Conservation (phyloP, 1,140 invertebrate genomes). For the Lanistes nyassanus region DNA sequence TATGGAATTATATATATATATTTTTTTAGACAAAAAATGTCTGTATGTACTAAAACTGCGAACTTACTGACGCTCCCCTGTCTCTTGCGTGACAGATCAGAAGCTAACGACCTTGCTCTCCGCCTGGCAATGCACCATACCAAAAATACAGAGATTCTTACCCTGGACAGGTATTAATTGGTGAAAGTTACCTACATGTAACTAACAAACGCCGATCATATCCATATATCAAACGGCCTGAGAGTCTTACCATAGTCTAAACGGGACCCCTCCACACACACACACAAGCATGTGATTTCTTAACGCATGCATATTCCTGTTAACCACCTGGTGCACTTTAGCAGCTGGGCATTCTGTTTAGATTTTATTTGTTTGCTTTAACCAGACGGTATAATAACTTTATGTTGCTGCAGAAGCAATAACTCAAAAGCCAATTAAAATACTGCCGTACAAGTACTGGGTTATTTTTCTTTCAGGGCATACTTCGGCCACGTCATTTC, state of each 20-base stretch:
- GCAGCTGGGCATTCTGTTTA: too few relatives aligned
- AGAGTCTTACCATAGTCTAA: neutral
- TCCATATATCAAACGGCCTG: neutral
- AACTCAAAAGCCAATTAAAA: too few relatives aligned
- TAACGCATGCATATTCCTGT: too few relatives aligned
- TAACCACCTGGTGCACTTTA: too few relatives aligned
- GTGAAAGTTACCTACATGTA: neutral
- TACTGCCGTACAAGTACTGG: too few relatives aligned
- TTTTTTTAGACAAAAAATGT: too few relatives aligned
- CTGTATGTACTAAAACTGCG: too few relatives aligned
- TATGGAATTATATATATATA: too few relatives aligned
- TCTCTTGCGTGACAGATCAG: conserved; percentile 77
- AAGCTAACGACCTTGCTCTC: conserved; percentile 97
- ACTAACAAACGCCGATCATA: neutral
- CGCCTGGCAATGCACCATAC: conserved; percentile 90
- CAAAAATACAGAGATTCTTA: conserved; percentile 87
- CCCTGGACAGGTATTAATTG: conserved; percentile 92
- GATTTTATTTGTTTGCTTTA: too few relatives aligned
- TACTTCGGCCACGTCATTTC: conserved; percentile 97
- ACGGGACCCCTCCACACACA: neutral
- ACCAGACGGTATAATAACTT: too few relatives aligned
- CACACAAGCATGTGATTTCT: neutral
- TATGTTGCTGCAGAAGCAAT: too few relatives aligned
- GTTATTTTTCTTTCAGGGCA: conserved; percentile 75
- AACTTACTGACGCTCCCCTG: too few relatives aligned